phyloP scores from a whole-genome alignment of 2,113 vertebrate genomes.

The Bubo bubo region DNA sequence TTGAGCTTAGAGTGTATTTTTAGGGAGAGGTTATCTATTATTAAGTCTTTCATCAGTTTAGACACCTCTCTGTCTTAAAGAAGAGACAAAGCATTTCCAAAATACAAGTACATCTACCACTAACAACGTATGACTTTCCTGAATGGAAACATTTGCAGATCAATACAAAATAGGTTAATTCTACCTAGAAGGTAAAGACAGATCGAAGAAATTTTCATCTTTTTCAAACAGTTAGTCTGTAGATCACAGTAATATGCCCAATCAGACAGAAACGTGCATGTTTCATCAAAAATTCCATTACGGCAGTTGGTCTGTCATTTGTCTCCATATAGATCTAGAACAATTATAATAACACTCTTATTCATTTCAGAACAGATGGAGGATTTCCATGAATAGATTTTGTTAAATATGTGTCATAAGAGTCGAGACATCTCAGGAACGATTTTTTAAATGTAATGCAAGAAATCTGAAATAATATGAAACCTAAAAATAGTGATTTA shows the following conservation, averaged over 20 bases:
- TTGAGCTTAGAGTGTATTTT: not conserved
- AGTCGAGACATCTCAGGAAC: not conserved
- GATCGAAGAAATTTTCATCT: not conserved
- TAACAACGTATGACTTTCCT: not conserved
- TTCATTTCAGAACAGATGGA: not conserved
- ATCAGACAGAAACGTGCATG: not conserved
- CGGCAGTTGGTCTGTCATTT: constrained; percentile 6
- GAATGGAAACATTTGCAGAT: not conserved
- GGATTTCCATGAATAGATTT: constrained; percentile 7
- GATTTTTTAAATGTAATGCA: not conserved
- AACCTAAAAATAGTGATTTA: not conserved
- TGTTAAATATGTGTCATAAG: not conserved
- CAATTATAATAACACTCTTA: constrained; percentile 1
- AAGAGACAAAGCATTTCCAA: not conserved
- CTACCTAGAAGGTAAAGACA: not conserved
- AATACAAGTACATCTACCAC: not conserved
- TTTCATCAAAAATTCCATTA: constrained; percentile 54
- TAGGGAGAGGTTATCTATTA: not conserved
- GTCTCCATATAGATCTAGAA: not conserved
- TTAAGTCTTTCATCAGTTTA: not conserved
- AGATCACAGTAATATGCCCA: not conserved
- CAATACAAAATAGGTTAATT: not conserved
- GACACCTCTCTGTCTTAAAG: not conserved
- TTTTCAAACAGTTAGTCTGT: not conserved
- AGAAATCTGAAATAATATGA: not conserved